Percentiles rank a stretch among this genome's conserved stretches.
Conservation (phyloP, 1,140 invertebrate genomes). For the Drosophila carrolli region DNA sequence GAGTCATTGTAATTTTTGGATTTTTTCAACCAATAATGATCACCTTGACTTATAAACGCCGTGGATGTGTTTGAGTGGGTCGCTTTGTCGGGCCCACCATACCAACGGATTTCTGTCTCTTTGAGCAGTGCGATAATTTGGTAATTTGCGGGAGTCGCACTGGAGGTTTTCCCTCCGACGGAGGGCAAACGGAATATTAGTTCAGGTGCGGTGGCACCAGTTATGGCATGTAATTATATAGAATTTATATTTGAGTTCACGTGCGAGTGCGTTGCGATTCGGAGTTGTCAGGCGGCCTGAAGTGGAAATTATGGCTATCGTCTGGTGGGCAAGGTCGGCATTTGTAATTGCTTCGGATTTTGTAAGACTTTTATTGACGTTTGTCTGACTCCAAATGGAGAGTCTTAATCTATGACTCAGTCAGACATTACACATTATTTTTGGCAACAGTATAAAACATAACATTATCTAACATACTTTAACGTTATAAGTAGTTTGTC, state of each 20-base stretch:
- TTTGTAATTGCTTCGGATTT: constrained; percentile 2
- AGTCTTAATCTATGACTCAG: neutral
- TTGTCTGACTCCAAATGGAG: neutral
- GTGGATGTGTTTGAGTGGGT: constrained; percentile 45
- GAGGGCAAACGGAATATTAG: constrained; percentile 40
- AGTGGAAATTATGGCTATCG: constrained; percentile 30
- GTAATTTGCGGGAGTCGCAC: constrained; percentile 33
- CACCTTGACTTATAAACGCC: constrained; percentile 79
- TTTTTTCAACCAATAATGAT: constrained; percentile 63
- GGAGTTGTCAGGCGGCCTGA: constrained; percentile 16
- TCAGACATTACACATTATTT: too few relatives aligned
- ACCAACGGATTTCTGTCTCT: constrained; percentile 14
- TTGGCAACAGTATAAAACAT: too few relatives aligned
- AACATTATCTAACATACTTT: too few relatives aligned
- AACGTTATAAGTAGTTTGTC: too few relatives aligned
- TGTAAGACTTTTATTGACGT: neutral
- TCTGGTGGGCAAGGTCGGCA: constrained; percentile 15
- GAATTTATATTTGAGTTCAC: constrained; percentile 17
- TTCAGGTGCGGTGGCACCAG: constrained; percentile 9
- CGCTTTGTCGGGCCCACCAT: constrained; percentile 29
- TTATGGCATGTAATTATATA: constrained; percentile 38
- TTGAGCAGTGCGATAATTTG: constrained; percentile 42
- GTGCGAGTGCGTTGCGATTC: neutral
- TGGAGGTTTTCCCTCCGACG: constrained; percentile 1
- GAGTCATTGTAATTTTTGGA: constrained; percentile 74